Percentiles rank a stretch among this genome's conserved stretches.
These are phyloP conservation scores for Tokudaia tokunoshimensis DNA, from an alignment of 2,797 vertebrate species.

Conservation along the genomic window DNA sequence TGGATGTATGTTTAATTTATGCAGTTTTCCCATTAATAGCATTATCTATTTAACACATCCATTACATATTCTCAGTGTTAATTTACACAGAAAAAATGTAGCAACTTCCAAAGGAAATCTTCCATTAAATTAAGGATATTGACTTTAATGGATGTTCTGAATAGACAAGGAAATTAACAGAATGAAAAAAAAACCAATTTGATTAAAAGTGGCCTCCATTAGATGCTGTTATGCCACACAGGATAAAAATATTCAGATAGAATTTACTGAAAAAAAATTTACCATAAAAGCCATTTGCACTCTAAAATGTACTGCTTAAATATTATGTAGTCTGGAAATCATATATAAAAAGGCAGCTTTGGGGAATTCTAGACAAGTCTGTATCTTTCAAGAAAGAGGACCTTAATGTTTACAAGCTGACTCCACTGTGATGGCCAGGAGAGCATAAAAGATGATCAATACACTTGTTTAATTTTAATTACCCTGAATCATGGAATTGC, in stretches of 20 bases:
- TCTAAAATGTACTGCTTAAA: constrained; percentile 49
- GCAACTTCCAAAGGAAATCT: constrained; percentile 85
- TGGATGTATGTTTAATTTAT: constrained; percentile 81
- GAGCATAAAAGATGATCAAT: neutral
- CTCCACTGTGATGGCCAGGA: neutral
- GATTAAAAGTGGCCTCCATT: constrained; percentile 83
- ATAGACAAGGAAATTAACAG: constrained; percentile 85
- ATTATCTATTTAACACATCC: constrained; percentile 86
- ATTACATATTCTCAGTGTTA: constrained; percentile 82
- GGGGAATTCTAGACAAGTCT: neutral
- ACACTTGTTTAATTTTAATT: neutral
- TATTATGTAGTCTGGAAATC: constrained; percentile 49
- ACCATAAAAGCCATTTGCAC: constrained; percentile 32
- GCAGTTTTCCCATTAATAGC: constrained; percentile 84
- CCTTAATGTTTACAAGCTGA: neutral
- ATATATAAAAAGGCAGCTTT: constrained; percentile 19
- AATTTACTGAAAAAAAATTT: constrained; percentile 38
- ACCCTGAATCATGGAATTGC: neutral
- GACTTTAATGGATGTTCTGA: constrained; percentile 85
- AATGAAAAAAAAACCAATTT: constrained; percentile 80
- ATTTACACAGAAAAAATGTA: constrained; percentile 83
- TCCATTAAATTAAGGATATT: constrained; percentile 86
- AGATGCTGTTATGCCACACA: constrained; percentile 75
- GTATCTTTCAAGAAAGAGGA: neutral
- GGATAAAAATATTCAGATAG: constrained; percentile 73